Conservation (phyloP, 2,113 vertebrate species). For the Candoia aspera region DNA sequence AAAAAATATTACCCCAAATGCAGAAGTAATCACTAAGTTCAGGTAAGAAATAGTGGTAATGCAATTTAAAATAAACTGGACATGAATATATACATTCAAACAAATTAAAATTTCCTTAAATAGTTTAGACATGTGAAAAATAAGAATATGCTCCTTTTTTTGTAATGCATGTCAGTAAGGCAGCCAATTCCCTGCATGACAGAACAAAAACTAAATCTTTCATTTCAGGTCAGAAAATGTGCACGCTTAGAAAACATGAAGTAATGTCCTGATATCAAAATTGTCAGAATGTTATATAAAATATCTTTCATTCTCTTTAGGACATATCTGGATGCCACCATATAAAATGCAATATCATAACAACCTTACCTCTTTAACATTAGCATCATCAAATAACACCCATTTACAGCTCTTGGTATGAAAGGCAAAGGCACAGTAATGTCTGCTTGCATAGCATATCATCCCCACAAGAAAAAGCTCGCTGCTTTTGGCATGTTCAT, state of each 20-base stretch:
- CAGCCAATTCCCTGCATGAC: neutral
- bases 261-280: neutral
- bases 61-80: neutral
- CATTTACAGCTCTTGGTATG: constrained; percentile 96
- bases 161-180: neutral
- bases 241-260: neutral
- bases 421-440: constrained; percentile 97
- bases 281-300: neutral
- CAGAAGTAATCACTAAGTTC: neutral
- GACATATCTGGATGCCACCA: neutral
- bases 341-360: neutral
- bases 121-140: neutral
- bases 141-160: neutral
- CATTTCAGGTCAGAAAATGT: neutral
- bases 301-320: neutral
- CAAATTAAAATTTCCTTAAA: neutral
- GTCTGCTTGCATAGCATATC: constrained; percentile 95
- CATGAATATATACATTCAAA: neutral
- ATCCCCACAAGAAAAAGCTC: constrained; percentile 92
- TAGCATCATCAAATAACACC: constrained; percentile 97
- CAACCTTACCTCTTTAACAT: constrained; percentile 92
- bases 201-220: neutral
- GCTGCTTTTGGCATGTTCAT: constrained; percentile 90
- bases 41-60: neutral
- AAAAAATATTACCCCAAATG: neutral